Conservation (phyloP, 2,797 vertebrate genomes). For the Triplophysa bombifrons region DNA sequence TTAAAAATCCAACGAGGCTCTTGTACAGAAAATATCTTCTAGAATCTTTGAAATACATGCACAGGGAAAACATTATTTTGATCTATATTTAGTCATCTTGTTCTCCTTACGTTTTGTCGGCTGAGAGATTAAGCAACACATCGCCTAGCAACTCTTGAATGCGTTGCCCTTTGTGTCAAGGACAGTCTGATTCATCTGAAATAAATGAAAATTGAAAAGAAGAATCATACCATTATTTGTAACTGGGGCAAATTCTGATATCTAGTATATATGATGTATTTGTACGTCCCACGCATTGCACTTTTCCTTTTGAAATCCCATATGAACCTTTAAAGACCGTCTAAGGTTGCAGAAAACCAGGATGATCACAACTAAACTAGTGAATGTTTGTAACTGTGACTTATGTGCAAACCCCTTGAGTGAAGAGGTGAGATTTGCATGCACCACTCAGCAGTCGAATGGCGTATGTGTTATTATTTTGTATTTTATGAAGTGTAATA, state of each 20-base stretch:
- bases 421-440: conserved; percentile 2
- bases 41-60: neutral
- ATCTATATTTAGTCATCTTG: conserved; percentile 21
- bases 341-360: neutral
- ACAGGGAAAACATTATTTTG: conserved; percentile 20
- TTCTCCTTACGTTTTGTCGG: conserved; percentile 34
- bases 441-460: neutral
- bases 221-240: neutral
- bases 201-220: conserved; percentile 6
- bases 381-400: neutral
- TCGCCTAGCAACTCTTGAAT: conserved; percentile 48
- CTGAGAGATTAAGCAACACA: conserved; percentile 31
- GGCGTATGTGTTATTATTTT: conserved; percentile 6
- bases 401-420: neutral
- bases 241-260: conserved; percentile 2
- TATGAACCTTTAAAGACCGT: neutral
- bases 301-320: neutral
- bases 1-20: neutral
- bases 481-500: neutral
- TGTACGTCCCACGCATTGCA: neutral
- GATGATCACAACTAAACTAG: neutral
- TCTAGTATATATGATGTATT: neutral
- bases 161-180: conserved; percentile 28
- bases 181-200: neutral
- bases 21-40: neutral